These are phyloP conservation scores for Caenorhabditis panamensis DNA, from an alignment of 2,888 invertebrate genomes.

Conservation along the genomic window DNA sequence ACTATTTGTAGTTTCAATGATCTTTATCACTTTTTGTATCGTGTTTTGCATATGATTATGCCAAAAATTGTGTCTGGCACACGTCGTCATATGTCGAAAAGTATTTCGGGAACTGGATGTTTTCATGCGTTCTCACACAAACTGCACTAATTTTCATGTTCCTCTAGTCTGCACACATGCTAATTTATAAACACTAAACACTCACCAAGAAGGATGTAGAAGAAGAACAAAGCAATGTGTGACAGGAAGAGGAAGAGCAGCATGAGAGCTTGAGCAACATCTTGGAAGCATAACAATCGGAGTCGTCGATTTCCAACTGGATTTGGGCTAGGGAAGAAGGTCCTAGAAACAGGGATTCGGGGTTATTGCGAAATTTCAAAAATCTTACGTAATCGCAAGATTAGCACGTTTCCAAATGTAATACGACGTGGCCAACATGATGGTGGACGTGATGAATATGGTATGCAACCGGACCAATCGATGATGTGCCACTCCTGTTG, in stretches of 20 bases:
- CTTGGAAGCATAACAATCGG: slow-evolving; percentile 61
- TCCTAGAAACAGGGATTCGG: slow-evolving; percentile 17
- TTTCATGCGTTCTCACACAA: too few relatives aligned
- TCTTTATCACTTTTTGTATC: too few relatives aligned
- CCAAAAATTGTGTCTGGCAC: too few relatives aligned
- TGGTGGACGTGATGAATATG: slow-evolving; percentile 57
- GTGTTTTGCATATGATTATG: neutral
- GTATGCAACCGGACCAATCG: slow-evolving; percentile 66
- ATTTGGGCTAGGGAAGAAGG: slow-evolving; percentile 33
- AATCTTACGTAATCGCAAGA: slow-evolving; percentile 59
- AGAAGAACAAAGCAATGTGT: slow-evolving; percentile 69
- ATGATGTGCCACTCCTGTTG: slow-evolving; percentile 57
- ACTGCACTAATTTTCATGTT: neutral
- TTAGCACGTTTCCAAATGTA: slow-evolving; percentile 67
- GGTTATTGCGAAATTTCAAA: neutral
- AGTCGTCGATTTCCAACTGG: slow-evolving; percentile 56
- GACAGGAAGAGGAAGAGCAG: slow-evolving; percentile 66
- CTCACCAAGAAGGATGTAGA: slow-evolving; percentile 66
- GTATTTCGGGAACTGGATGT: too few relatives aligned
- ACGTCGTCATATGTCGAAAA: too few relatives aligned
- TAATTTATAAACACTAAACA: neutral
- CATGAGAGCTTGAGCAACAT: slow-evolving; percentile 61
- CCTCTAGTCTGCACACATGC: neutral
- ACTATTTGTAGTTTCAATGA: too few relatives aligned
- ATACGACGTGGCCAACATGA: slow-evolving; percentile 63